Conservation (phyloP, 2,888 invertebrate genomes). For the Brachyopa scutellaris region DNA sequence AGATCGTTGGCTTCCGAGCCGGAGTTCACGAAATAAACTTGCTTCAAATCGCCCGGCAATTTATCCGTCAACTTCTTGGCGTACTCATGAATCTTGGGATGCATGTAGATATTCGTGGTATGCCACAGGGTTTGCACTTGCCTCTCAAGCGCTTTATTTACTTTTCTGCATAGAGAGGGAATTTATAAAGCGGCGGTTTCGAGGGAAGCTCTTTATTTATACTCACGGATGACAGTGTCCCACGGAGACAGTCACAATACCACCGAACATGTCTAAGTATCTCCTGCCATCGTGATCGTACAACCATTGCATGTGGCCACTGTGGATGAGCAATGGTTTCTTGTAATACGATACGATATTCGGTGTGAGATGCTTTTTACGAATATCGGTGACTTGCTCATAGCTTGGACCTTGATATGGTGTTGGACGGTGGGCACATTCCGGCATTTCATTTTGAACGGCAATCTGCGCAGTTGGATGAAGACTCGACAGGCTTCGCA, state of each 20-base stretch:
- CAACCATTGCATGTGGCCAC: slow-evolving; percentile 96
- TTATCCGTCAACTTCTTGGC: slow-evolving; percentile 90
- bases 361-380: slow-evolving; percentile 87
- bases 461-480: slow-evolving; percentile 72
- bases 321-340: slow-evolving; percentile 91
- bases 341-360: slow-evolving; percentile 89
- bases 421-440: slow-evolving; percentile 75
- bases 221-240: slow-evolving; percentile 99
- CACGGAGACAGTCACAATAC: slow-evolving; percentile 98
- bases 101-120: slow-evolving; percentile 95
- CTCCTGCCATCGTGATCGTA: slow-evolving; percentile 92
- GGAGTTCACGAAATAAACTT: slow-evolving; percentile 96
- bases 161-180: slow-evolving; percentile 86
- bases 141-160: slow-evolving; percentile 89
- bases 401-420: slow-evolving; percentile 85
- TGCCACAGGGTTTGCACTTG: slow-evolving; percentile 95
- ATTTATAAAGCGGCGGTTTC: slow-evolving; percentile 47
- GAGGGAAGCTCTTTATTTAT: not conserved
- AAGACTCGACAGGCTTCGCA: slow-evolving; percentile 54
- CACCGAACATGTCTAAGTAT: slow-evolving; percentile 97
- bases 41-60: slow-evolving; percentile 93
- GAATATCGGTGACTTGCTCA: slow-evolving; percentile 84
- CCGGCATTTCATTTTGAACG: slow-evolving; percentile 78
- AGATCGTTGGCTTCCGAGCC: slow-evolving; percentile 99
- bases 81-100: slow-evolving; percentile 95